A percentile compares a stretch with the other conserved stretches of the same genome.
Evolutionary conservation across 2,113 vertebrate species (phyloP).

Genomic region (Pomatostomus ruficeps): DNA sequence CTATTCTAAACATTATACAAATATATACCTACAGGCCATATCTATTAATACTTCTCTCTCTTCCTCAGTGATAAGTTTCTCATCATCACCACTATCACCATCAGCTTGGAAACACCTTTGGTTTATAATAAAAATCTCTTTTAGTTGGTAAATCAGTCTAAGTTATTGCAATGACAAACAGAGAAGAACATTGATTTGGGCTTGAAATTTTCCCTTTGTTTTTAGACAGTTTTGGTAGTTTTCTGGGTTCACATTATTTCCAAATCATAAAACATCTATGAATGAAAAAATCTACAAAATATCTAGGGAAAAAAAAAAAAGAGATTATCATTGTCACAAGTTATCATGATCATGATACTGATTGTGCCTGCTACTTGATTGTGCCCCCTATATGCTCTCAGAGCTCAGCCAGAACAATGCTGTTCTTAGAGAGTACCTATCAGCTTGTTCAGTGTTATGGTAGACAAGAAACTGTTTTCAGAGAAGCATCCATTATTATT

Average conservation of each 20-base stretch:
- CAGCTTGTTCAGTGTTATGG: background rate
- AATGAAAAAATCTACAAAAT: background rate
- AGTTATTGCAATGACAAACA: background rate
- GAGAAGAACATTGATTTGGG: background rate
- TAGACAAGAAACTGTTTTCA: background rate
- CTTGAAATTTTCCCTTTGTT: background rate
- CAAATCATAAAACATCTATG: background rate
- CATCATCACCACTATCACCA: background rate
- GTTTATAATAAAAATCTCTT: background rate
- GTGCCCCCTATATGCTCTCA: background rate
- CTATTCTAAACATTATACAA: background rate
- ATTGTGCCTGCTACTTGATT: background rate
- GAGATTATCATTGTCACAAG: rapidly evolving
- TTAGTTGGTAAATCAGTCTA: background rate
- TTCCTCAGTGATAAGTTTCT: background rate
- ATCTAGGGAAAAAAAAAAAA: too few species aligned
- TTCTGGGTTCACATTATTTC: background rate
- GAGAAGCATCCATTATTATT: background rate
- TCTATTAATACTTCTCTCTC: background rate
- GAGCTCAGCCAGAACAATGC: background rate
- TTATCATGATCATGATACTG: rapidly evolving
- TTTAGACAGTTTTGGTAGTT: background rate
- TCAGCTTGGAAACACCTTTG: background rate
- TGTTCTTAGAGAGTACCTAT: background rate
- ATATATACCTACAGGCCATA: background rate